Base-by-base conservation (phyloP, 2,888 invertebrate species). In the Epinotia nisella region DNA sequence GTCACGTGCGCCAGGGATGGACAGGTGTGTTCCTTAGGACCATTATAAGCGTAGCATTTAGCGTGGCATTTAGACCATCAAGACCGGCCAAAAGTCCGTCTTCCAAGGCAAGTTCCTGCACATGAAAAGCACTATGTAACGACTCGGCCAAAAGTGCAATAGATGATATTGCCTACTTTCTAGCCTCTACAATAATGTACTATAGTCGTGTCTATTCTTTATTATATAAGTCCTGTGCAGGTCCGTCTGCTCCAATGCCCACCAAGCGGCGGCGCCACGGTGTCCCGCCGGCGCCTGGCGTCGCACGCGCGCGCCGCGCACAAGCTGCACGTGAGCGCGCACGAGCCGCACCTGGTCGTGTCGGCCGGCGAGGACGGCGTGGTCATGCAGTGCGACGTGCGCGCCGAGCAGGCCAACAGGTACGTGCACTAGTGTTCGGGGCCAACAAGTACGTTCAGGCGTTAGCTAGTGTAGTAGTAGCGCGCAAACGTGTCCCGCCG, bases 1-100 rank as follows among this genome's bases (percentile, higher is more conserved):
- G 97, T 97, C 49, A 97, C 98, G 0, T 97, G 98, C 86, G 97
- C 97, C 1, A 94, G 98, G 70, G 99, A 99, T 90, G 98, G 98
- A 9, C 97, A 98, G 91, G 97, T 98, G 87, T 94, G 82, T 4
- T 17, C 2, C 21, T 17, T 1, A 59, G 10, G n/a, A 39, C 17
- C 9, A 13, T 2, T 24, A 24, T 24, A 24, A 24, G n/a, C n/a
- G n/a, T n/a, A n/a, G n/a, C n/a, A n/a, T n/a, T n/a, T n/a, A n/a
- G n/a, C n/a, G n/a, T n/a, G n/a, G n/a, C n/a, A n/a, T n/a, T n/a
- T n/a, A n/a, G n/a, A n/a, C n/a, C n/a, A n/a, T n/a, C n/a, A n/a
- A n/a, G n/a, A n/a, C n/a, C n/a, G n/a, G n/a, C n/a, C n/a, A n/a
- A n/a, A n/a, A n/a, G n/a, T n/a, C n/a, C n/a, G 5, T 29, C 29